Base-by-base conservation (phyloP, 1,140 invertebrate genomes). In the Dendrolimus kikuchii region DNA sequence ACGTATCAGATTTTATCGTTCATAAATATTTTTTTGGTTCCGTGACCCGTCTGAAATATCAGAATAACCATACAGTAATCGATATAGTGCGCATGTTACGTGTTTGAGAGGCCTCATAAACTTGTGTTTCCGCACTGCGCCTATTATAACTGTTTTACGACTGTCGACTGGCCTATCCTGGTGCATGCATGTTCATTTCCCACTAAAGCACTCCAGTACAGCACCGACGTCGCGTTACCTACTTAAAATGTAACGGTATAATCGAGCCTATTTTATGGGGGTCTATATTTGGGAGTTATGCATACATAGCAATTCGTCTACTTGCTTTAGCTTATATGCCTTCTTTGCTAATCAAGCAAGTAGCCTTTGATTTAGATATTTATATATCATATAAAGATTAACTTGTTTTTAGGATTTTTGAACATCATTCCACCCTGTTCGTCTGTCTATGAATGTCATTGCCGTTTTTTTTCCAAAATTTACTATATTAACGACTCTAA, bases 111-210 rank as follows among this genome's bases (percentile, higher is more conserved):
- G 69, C 64, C 68, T 58, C 67, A 71, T 74, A 80, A 74, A 73
- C 57, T 72, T 65, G 58, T 75, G 66, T 76, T 79, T 76, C 74
- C 71, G 73, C 74, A 78, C 62, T 75, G 70, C 70, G 74, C 66
- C 68, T 78, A 71, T 78, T 77, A 80, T 75, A 72, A 70, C 70
- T 68, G 66, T 66, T 81, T 82, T 79, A 79, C 67, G 75, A 76
- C 68, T 67, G 67, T 59, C 68, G 58, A 67, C 62, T 68, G 66
- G 67, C 66, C 66, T 72, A 76, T 71, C 69, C 62, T 61, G 59
- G 66, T 63, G 62, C 60, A 70, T 76, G 68, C 68, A 70, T 60
- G 66, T 64, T 68, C 64, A 67, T 64, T 64, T 65, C 55, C 56
- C 64, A 53, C 45, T 47, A 61, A 60, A 55, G 60, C 64, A 65